phyloP scores from a whole-genome alignment of 2,113 vertebrate genomes.

The Pelvicachromis taeniatus region DNA sequence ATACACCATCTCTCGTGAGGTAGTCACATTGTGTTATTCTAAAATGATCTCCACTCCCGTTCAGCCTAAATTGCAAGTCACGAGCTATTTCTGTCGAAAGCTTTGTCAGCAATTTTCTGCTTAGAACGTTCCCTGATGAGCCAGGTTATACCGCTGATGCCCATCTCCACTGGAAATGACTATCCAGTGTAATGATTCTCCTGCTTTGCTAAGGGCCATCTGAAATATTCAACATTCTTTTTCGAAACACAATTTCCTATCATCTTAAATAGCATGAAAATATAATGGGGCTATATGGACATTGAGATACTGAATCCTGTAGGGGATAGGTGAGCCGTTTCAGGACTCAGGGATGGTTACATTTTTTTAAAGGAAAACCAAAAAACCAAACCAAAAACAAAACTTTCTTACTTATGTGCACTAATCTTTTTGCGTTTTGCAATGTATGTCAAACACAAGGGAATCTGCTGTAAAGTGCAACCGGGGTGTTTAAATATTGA shows the following conservation, averaged over 20 bases:
- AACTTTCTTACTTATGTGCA: background rate
- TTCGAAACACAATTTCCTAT: constrained; percentile 7
- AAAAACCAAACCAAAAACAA: background rate
- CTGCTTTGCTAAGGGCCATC: constrained; percentile 31
- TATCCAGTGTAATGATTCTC: constrained; percentile 36
- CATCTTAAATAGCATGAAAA: background rate
- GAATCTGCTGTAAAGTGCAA: background rate
- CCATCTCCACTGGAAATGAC: constrained; percentile 56
- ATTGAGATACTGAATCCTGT: background rate
- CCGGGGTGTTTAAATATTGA: background rate
- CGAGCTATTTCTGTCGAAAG: constrained; percentile 58
- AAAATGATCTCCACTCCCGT: constrained; percentile 27
- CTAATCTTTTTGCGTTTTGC: background rate
- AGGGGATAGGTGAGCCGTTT: background rate
- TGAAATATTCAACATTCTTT: constrained; percentile 37
- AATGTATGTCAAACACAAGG: background rate
- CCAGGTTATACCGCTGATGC: constrained; percentile 60
- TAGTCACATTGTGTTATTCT: constrained; percentile 9
- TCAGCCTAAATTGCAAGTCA: constrained; percentile 56
- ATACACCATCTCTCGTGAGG: no score
- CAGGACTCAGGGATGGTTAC: background rate
- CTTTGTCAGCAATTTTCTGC: constrained; percentile 65
- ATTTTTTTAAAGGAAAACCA: background rate
- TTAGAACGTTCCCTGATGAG: constrained; percentile 61
- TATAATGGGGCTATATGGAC: background rate